Conservation (phyloP, 2,888 invertebrate species). For the Drosophila ustulata region DNA sequence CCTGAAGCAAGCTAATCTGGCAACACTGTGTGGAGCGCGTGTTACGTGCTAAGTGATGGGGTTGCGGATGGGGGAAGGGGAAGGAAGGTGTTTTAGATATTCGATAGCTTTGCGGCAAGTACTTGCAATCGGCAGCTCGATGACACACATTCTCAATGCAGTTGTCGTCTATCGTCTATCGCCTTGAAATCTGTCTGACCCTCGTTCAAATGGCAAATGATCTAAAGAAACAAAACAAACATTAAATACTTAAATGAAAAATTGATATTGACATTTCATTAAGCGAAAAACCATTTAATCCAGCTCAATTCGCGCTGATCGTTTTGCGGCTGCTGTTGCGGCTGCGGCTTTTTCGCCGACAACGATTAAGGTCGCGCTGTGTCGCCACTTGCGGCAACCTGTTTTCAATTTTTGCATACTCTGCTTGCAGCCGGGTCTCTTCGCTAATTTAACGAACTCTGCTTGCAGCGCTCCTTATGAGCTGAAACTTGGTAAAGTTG, state of each 20-base stretch:
- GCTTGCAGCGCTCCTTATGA: not conserved
- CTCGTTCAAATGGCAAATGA: constrained; percentile 45
- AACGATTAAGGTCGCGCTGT: constrained; percentile 38
- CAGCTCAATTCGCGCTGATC: constrained; percentile 58
- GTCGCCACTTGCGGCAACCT: constrained; percentile 13
- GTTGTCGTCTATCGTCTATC: constrained; percentile 12
- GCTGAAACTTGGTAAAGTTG: constrained; percentile 2
- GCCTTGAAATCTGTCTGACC: constrained; percentile 45
- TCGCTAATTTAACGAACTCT: not conserved
- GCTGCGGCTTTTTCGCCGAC: not conserved
- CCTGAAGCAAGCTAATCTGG: no score
- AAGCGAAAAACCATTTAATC: constrained; percentile 66
- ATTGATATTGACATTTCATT: constrained; percentile 74
- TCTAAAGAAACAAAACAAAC: not conserved
- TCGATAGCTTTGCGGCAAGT: constrained; percentile 52
- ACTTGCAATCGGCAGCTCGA: constrained; percentile 52
- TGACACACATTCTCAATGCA: constrained; percentile 33
- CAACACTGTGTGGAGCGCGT: constrained; percentile 1
- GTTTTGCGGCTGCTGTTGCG: constrained; percentile 6
- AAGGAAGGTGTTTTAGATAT: constrained; percentile 11
- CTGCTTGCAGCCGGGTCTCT: not conserved
- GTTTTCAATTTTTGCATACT: constrained; percentile 1
- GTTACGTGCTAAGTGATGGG: constrained; percentile 6
- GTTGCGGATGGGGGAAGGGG: not conserved
- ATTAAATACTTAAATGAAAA: constrained; percentile 1